Percentiles rank a stretch among this genome's conserved stretches.
Evolutionary conservation across 2,888 invertebrate genomes (phyloP).

Genomic region (Heteromurus nitidus): DNA sequence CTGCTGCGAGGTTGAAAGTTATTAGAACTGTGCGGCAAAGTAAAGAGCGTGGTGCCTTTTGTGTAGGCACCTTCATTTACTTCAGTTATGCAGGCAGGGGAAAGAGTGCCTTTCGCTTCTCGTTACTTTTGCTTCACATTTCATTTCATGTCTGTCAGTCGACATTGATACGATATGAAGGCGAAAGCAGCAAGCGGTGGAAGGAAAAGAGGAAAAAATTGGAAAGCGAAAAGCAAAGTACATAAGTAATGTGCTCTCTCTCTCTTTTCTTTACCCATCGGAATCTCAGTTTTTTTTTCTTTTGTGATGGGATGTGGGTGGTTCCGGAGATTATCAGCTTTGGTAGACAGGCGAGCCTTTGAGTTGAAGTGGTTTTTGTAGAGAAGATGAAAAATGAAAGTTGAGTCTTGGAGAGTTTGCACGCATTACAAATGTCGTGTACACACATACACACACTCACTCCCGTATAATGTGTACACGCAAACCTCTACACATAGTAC

Average conservation of each 20-base stretch:
- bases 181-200: not conserved
- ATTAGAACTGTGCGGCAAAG: slow-evolving; percentile 31
- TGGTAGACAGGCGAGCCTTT: slow-evolving; percentile 47
- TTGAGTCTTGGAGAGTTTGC: slow-evolving; percentile 25
- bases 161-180: slow-evolving; percentile 57
- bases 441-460: too few relatives aligned
- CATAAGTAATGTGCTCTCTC: slow-evolving; percentile 47
- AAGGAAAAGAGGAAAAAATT: slow-evolving; percentile 33
- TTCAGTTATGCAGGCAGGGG: not conserved
- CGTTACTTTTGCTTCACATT: slow-evolving; percentile 37
- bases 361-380: slow-evolving; percentile 52
- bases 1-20: slow-evolving; percentile 21
- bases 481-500: too few relatives aligned
- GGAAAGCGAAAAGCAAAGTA: slow-evolving; percentile 59
- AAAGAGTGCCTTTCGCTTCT: slow-evolving; percentile 11
- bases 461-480: not conserved
- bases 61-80: slow-evolving; percentile 12
- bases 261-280: slow-evolving; percentile 34
- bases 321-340: slow-evolving; percentile 64
- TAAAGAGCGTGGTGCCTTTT: not conserved
- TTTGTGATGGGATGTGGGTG: slow-evolving; percentile 63
- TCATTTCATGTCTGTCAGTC: slow-evolving; percentile 61
- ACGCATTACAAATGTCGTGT: not conserved
- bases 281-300: slow-evolving; percentile 57
- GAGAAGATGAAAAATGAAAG: slow-evolving; percentile 60